phyloP scores from a whole-genome alignment of 2,888 invertebrate genomes.

The Mellilla xanthometata region DNA sequence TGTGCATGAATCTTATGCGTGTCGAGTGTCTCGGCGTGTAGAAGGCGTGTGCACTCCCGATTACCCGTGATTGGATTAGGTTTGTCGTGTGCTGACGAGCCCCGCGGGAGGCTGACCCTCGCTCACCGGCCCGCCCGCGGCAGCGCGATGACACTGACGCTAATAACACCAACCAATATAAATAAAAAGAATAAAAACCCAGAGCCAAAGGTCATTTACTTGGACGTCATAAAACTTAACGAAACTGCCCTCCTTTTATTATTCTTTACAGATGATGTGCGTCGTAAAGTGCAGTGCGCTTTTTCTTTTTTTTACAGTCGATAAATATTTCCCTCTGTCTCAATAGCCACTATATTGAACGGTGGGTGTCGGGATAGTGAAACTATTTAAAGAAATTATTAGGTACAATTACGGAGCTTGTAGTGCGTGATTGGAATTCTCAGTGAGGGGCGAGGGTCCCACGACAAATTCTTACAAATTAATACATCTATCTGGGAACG shows the following conservation, averaged over 20 bases:
- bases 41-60: slow-evolving; percentile 63
- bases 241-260: slow-evolving; percentile 49
- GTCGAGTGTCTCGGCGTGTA: slow-evolving; percentile 32
- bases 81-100: slow-evolving; percentile 83
- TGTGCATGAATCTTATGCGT: slow-evolving; percentile 13
- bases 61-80: slow-evolving; percentile 86
- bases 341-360: slow-evolving; percentile 14
- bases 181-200: slow-evolving; percentile 61
- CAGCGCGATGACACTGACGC: slow-evolving; percentile 59
- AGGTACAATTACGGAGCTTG: slow-evolving; percentile 80
- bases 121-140: slow-evolving; percentile 63
- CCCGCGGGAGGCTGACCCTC: slow-evolving; percentile 71
- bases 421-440: slow-evolving; percentile 81
- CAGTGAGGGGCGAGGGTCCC: slow-evolving; percentile 62
- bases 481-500: slow-evolving; percentile 75
- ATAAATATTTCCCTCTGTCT: slow-evolving; percentile 22
- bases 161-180: slow-evolving; percentile 56
- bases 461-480: slow-evolving; percentile 82
- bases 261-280: slow-evolving; percentile 45
- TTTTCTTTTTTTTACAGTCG: slow-evolving; percentile 29
- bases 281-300: slow-evolving; percentile 36
- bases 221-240: slow-evolving; percentile 47
- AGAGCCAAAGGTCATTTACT: slow-evolving; percentile 42
- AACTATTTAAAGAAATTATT: slow-evolving; percentile 80
- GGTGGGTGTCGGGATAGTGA: slow-evolving; percentile 36